Percentiles rank a stretch among this genome's conserved stretches.
phyloP scores from a whole-genome alignment of 2,113 vertebrate species.

The Urocynchramus pylzowi region DNA sequence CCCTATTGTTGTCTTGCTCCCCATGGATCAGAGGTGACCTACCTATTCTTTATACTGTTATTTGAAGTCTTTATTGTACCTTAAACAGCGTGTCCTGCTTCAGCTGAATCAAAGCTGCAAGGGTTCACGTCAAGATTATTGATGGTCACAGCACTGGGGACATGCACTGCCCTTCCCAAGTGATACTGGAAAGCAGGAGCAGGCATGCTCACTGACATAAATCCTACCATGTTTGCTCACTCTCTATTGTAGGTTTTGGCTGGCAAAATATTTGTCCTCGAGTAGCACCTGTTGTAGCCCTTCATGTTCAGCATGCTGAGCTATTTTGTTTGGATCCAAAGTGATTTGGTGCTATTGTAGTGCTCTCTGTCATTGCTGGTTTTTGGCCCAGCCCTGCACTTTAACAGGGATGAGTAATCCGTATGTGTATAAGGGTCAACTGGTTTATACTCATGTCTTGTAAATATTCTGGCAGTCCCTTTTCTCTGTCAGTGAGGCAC shows the following conservation, averaged over 20 bases:
- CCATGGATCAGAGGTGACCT: not conserved
- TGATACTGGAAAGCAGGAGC: not conserved
- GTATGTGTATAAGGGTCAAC: not conserved
- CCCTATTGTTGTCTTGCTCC: not conserved
- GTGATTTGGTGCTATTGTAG: not conserved
- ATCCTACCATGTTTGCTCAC: not conserved
- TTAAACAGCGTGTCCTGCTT: not conserved
- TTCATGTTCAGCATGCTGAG: not conserved
- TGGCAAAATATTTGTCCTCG: not conserved
- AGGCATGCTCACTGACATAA: not conserved
- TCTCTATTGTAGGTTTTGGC: not conserved
- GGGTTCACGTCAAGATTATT: not conserved
- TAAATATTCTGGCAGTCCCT: not conserved
- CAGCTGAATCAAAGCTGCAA: not conserved
- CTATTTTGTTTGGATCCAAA: not conserved
- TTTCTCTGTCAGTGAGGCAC: not conserved
- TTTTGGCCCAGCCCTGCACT: not conserved
- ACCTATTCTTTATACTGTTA: not conserved
- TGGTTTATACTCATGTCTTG: not conserved
- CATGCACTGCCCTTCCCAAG: not conserved
- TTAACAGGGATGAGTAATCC: not conserved
- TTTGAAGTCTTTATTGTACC: not conserved
- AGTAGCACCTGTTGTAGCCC: constrained; percentile 32
- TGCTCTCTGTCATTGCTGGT: not conserved
- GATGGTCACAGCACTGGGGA: not conserved